phyloP scores from a whole-genome alignment of 2,888 invertebrate species.

The Dimorphilus gyrociliatus region DNA sequence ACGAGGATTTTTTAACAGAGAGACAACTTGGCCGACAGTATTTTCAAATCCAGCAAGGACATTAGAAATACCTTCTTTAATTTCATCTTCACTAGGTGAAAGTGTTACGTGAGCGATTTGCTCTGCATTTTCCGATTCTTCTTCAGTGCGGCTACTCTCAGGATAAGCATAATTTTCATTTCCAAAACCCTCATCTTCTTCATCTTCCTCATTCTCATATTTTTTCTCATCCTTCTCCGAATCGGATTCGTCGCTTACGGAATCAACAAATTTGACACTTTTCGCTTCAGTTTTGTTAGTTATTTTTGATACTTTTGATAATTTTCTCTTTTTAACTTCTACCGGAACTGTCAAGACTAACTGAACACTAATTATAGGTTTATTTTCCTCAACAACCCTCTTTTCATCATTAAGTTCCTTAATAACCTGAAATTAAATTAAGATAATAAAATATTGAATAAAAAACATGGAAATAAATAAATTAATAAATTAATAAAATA shows the following conservation, averaged over 20 bases:
- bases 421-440: conserved; percentile 16
- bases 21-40: conserved; percentile 23
- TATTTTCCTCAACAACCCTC: conserved; percentile 22
- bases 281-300: too few species aligned
- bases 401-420: conserved; percentile 23
- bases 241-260: too few species aligned
- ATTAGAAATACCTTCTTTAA: conserved; percentile 17
- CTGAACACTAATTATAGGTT: conserved; percentile 23
- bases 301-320: too few species aligned
- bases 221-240: conserved; percentile 5
- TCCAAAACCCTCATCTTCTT: conserved; percentile 6
- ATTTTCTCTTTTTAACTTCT: too few species aligned
- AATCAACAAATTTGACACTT: too few species aligned
- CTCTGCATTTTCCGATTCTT: too few species aligned
- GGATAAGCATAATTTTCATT: conserved; percentile 9
- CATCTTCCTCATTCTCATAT: conserved; percentile 5
- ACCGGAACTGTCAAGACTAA: conserved; percentile 21
- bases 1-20: conserved; percentile 25
- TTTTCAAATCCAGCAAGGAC: conserved; percentile 23
- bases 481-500: too few species aligned
- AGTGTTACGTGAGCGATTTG: conserved; percentile 9
- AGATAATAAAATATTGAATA: too few species aligned
- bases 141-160: too few species aligned
- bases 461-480: too few species aligned
- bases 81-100: conserved; percentile 20